These are phyloP conservation scores for Lathamus discolor DNA, from an alignment of 2,113 vertebrate genomes.

Conservation along the genomic window DNA sequence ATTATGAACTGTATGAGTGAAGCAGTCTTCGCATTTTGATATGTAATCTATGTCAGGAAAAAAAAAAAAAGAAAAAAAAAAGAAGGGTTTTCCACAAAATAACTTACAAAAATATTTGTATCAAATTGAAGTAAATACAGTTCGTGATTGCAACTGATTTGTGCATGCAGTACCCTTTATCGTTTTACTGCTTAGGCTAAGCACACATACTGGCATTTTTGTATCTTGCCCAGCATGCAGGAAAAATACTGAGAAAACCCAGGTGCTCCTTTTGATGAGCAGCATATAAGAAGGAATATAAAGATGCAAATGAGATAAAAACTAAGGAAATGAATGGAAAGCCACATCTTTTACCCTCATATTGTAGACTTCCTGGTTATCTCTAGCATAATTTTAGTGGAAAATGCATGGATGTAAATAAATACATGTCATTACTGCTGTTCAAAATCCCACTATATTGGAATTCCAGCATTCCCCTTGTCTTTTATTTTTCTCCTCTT, in stretches of 20 bases:
- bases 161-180: no score
- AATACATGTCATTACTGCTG: not conserved
- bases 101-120: not conserved
- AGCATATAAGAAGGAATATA: not conserved
- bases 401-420: not conserved
- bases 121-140: fast-evolving
- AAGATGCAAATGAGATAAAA: not conserved
- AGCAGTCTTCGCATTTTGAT: not conserved
- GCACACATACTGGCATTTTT: not conserved
- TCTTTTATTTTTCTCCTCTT: not conserved
- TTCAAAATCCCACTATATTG: not conserved
- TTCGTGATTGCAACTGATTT: not conserved
- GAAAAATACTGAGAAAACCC: not conserved
- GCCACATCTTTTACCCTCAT: not conserved
- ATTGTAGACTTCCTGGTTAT: not conserved
- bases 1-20: not conserved
- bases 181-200: not conserved
- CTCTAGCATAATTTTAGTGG: not conserved
- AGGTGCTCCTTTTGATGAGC: not conserved
- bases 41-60: not conserved
- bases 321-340: not conserved
- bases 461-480: not conserved
- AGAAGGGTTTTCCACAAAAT: not conserved
- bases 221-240: not conserved
- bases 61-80: not conserved